These are phyloP conservation scores for Cercopithecus neglectus DNA, from an alignment of 2,797 vertebrate genomes.

Conservation along the genomic window DNA sequence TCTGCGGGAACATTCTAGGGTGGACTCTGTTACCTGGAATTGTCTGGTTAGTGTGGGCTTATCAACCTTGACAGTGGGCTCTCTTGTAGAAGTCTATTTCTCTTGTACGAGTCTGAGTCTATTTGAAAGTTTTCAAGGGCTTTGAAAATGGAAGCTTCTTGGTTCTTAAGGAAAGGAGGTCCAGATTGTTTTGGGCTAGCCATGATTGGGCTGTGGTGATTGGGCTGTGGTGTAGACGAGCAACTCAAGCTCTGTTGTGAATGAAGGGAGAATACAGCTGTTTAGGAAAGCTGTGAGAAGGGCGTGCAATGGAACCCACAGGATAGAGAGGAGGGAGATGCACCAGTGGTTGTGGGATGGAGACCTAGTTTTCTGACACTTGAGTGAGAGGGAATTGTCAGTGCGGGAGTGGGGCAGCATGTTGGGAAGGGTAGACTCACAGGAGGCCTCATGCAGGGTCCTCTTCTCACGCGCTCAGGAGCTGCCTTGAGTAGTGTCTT, in stretches of 20 bases:
- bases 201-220: not conserved
- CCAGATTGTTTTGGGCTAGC: not conserved
- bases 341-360: not conserved
- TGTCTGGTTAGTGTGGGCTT: not conserved
- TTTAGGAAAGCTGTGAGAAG: not conserved
- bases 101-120: not conserved
- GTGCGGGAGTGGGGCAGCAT: too few relatives aligned
- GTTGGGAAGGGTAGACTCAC: rapidly evolving
- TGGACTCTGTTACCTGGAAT: not conserved
- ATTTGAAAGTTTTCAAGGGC: not conserved
- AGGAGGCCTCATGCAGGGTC: not conserved
- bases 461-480: not conserved
- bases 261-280: not conserved
- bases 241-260: not conserved
- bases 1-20: not conserved
- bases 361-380: not conserved
- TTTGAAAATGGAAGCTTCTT: not conserved
- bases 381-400: not conserved
- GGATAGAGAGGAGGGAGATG: not conserved
- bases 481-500: not conserved
- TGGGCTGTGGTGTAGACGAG: not conserved
- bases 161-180: not conserved
- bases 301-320: not conserved
- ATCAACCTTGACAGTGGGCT: not conserved
- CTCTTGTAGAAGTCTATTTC: not conserved